phyloP scores from a whole-genome alignment of 2,113 vertebrate genomes.

The Xenopus laevis region DNA sequence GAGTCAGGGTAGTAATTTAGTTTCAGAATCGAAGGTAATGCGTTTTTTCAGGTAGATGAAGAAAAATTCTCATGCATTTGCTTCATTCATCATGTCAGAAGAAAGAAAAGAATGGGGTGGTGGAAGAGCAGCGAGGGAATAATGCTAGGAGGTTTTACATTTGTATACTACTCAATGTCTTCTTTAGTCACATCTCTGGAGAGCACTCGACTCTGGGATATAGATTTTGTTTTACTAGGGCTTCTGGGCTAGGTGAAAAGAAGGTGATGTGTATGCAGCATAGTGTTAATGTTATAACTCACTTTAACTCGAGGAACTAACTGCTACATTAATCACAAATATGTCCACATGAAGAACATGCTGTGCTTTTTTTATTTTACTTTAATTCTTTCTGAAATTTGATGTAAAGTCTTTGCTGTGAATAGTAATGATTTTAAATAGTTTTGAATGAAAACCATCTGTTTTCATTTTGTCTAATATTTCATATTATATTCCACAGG shows the following conservation, averaged over 20 bases:
- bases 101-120: conserved; percentile 38
- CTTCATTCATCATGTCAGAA: conserved; percentile 56
- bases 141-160: conserved; percentile 48
- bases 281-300: conserved; percentile 45
- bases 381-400: background rate
- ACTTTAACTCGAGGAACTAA: conserved; percentile 26
- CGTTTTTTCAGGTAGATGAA: conserved; percentile 52
- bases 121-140: conserved; percentile 43
- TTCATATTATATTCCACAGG: too few relatives aligned
- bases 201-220: conserved; percentile 33
- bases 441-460: too few relatives aligned
- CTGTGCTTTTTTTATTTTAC: background rate
- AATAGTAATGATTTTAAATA: too few relatives aligned
- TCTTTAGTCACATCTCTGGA: conserved; percentile 53
- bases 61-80: conserved; percentile 61
- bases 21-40: conserved; percentile 60
- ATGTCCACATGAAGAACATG: background rate
- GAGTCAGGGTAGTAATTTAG: conserved; percentile 68
- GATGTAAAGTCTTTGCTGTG: background rate
- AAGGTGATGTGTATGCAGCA: conserved; percentile 48
- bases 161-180: conserved; percentile 42
- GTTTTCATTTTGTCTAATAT: too few relatives aligned
- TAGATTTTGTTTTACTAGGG: conserved; percentile 18
- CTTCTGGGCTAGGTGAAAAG: conserved; percentile 43
- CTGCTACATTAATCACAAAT: conserved; percentile 21